phyloP scores from a whole-genome alignment of 2,888 invertebrate species.

The Halictus ligatus region DNA sequence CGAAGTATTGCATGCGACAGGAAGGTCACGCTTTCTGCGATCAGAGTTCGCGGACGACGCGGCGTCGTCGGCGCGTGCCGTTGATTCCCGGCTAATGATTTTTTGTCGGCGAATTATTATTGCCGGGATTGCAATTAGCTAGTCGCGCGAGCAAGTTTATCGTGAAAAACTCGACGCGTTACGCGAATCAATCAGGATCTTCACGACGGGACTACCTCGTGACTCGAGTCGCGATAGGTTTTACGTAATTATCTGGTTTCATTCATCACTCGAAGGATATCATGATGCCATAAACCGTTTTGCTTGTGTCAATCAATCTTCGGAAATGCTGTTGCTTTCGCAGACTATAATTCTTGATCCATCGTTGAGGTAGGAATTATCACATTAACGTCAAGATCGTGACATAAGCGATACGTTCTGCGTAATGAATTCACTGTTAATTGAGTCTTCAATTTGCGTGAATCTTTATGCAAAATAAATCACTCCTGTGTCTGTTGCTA shows the following conservation, averaged over 20 bases:
- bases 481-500: not conserved
- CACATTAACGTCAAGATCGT: not conserved
- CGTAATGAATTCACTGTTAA: not conserved
- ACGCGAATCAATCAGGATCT: constrained; percentile 10
- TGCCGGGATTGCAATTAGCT: constrained; percentile 36
- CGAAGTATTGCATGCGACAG: not conserved
- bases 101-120: constrained; percentile 49
- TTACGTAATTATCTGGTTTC: constrained; percentile 15
- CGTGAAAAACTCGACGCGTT: constrained; percentile 8
- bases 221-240: not conserved
- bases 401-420: not conserved
- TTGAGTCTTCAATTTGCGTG: not conserved
- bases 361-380: not conserved
- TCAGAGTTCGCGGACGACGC: constrained; percentile 30
- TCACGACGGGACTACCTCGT: not conserved
- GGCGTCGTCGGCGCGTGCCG: constrained; percentile 31
- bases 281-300: not conserved
- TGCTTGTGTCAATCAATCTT: not conserved
- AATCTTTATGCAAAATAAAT: not conserved
- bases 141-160: not conserved
- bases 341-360: not conserved
- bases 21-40: not conserved
- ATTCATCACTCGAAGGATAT: not conserved
- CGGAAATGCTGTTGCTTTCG: not conserved
- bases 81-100: constrained; percentile 22